These are phyloP conservation scores for Colletes latitarsis DNA, from an alignment of 1,140 invertebrate species.

Conservation along the genomic window DNA sequence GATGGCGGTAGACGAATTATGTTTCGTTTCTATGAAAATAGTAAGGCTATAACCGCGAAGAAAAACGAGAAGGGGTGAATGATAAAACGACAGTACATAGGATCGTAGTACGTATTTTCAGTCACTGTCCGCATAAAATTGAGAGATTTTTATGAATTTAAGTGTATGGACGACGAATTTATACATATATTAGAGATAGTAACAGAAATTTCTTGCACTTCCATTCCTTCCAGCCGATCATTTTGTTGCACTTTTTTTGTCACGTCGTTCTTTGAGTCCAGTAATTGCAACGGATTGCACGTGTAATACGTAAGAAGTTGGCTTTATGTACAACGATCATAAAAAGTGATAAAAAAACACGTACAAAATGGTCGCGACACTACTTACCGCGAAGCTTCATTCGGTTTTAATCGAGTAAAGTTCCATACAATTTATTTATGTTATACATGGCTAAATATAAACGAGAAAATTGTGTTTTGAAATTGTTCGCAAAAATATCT, in stretches of 20 bases:
- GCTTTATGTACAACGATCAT: not conserved
- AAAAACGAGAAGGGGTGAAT: not conserved
- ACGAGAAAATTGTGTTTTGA: too few species aligned
- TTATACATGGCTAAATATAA: too few species aligned
- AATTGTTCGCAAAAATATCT: too few species aligned
- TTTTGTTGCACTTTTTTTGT: not conserved
- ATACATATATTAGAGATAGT: too few species aligned
- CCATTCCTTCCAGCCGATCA: not conserved
- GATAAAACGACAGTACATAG: not conserved
- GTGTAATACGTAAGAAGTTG: not conserved
- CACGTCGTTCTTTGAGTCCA: not conserved
- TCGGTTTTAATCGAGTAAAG: not conserved
- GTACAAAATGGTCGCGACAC: not conserved
- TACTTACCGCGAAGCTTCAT: too few species aligned
- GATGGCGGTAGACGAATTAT: constrained; percentile 11
- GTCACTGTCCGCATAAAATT: not conserved
- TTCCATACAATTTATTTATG: too few species aligned
- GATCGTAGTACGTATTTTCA: not conserved
- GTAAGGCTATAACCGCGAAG: not conserved
- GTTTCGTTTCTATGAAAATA: constrained; percentile 17
- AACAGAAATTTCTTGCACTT: not conserved
- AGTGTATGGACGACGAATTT: too few species aligned
- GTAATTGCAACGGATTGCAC: not conserved
- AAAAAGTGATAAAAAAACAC: not conserved
- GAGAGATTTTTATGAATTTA: not conserved